phyloP scores from a whole-genome alignment of 2,113 vertebrate genomes.

The Tetraodon nigroviridis region DNA sequence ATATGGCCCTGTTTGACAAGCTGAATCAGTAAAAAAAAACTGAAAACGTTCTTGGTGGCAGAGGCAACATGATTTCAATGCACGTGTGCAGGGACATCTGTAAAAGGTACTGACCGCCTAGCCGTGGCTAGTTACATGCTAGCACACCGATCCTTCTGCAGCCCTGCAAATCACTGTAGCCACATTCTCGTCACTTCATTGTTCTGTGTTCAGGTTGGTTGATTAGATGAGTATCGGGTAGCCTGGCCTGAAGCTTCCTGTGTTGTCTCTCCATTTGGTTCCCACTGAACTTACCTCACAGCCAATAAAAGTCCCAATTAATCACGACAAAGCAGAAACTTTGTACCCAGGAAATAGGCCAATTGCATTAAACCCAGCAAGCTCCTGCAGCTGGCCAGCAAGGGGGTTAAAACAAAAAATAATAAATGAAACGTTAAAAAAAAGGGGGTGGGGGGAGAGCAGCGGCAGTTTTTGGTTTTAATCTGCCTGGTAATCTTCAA shows the following conservation, averaged over 20 bases:
- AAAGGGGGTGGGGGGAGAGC: slow-evolving; percentile 22
- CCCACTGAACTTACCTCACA: slow-evolving; percentile 68
- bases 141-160: slow-evolving; percentile 50
- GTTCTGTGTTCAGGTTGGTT: slow-evolving; percentile 46
- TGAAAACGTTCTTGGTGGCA: no score
- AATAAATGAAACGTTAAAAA: slow-evolving; percentile 41
- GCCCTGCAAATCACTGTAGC: slow-evolving; percentile 55
- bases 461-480: slow-evolving; percentile 64
- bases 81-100: no score
- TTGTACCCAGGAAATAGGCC: slow-evolving; percentile 71
- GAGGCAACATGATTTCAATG: no score
- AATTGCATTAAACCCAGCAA: slow-evolving; percentile 69
- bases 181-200: slow-evolving; percentile 51
- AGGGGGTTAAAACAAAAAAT: slow-evolving; percentile 48
- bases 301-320: slow-evolving; percentile 72
- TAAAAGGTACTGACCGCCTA: no score
- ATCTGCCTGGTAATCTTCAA: slow-evolving; percentile 74
- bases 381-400: slow-evolving; percentile 37
- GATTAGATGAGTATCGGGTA: slow-evolving; percentile 61
- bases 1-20: no score
- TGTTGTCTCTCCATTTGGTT: slow-evolving; percentile 72
- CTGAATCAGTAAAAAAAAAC: no score
- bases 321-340: slow-evolving; percentile 69
- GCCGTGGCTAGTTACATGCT: slow-evolving; percentile 17
- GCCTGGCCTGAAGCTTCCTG: slow-evolving; percentile 55